phyloP scores from a whole-genome alignment of 1,140 invertebrate species.

The Amyelois transitella region DNA sequence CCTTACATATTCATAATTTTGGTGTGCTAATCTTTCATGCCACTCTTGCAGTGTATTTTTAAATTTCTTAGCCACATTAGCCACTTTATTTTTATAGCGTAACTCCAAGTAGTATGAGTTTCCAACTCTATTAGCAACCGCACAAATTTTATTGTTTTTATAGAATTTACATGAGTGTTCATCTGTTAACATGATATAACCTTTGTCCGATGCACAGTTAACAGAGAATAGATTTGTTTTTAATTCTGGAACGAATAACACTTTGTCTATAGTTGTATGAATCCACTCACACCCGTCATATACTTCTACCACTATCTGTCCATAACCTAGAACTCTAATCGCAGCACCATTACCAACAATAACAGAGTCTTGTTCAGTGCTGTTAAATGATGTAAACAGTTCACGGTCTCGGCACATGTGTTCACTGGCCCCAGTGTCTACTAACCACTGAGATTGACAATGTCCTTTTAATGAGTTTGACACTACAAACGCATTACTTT shows the following conservation, averaged over 20 bases:
- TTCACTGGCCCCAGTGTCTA: conserved; percentile 6
- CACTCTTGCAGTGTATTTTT: conserved; percentile 13
- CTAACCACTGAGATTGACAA: conserved; percentile 8
- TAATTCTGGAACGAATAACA: conserved; percentile 39
- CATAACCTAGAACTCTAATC: conserved; percentile 2
- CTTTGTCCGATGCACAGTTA: conserved; percentile 20
- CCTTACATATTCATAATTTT: conserved; percentile 43
- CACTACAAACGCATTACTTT: too few relatives aligned
- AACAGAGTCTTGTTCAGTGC: not conserved
- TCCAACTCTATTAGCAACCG: conserved; percentile 18
- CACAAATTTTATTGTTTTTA: conserved; percentile 15
- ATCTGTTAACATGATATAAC: conserved; percentile 22
- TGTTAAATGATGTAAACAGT: not conserved
- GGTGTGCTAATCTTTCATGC: conserved; percentile 48
- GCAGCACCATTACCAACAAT: not conserved
- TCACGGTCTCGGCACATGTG: conserved; percentile 6
- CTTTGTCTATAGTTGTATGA: conserved; percentile 10
- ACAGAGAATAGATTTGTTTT: conserved; percentile 38
- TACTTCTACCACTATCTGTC: conserved; percentile 13
- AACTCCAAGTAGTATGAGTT: conserved; percentile 12
- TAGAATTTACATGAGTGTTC: conserved; percentile 16
- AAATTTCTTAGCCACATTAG: not conserved
- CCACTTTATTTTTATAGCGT: conserved; percentile 8
- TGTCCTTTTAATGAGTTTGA: not conserved
- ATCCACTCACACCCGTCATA: conserved; percentile 16